Conservation (phyloP, 2,888 invertebrate genomes). For the Acronicta leporina region DNA sequence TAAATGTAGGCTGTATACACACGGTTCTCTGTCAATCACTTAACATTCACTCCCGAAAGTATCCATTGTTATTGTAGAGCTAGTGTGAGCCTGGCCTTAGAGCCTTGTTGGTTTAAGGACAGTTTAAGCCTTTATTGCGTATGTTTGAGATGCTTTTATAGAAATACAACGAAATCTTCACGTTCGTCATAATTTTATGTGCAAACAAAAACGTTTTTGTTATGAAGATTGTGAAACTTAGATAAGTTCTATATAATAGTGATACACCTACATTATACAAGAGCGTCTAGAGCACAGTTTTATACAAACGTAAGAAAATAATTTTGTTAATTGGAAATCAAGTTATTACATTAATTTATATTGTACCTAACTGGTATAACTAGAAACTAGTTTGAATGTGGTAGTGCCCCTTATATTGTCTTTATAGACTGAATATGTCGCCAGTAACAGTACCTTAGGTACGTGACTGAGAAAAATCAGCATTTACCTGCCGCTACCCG, state of each 20-base stretch:
- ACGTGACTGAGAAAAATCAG: conserved; percentile 78
- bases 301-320: conserved; percentile 15
- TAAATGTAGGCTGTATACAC: conserved; percentile 60
- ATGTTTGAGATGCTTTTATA: conserved; percentile 64
- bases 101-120: conserved; percentile 58
- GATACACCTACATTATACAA: conserved; percentile 4
- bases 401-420: conserved; percentile 50
- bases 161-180: conserved; percentile 61
- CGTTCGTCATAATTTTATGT: conserved; percentile 50
- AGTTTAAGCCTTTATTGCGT: conserved; percentile 57
- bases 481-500: conserved; percentile 64
- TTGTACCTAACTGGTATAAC: conserved; percentile 8
- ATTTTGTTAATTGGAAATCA: conserved; percentile 20
- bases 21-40: conserved; percentile 63
- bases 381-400: conserved; percentile 49
- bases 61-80: conserved; percentile 43
- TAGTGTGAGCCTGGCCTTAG: conserved; percentile 61
- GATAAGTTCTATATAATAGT: conserved; percentile 25
- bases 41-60: conserved; percentile 56
- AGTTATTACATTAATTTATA: conserved; percentile 32
- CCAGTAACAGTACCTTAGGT: conserved; percentile 72
- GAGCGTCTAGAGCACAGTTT: conserved; percentile 19
- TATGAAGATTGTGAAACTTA: conserved; percentile 13
- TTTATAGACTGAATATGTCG: conserved; percentile 48
- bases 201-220: conserved; percentile 52